Conservation (phyloP, 2,113 vertebrate species). For the Cygnus atratus region DNA sequence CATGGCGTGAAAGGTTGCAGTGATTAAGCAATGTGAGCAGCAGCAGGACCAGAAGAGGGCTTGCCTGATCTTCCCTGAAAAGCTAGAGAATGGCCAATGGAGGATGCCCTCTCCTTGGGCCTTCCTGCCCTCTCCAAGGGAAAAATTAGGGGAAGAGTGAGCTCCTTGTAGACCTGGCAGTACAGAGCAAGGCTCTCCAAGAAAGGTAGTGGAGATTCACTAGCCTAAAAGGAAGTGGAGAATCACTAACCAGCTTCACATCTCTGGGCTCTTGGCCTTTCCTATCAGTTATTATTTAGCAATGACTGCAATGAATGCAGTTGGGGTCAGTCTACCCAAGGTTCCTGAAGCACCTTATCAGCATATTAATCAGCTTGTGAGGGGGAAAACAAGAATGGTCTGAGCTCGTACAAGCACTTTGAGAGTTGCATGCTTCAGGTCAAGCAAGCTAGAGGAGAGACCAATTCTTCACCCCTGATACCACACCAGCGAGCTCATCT, state of each 20-base stretch:
- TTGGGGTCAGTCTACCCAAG: neutral
- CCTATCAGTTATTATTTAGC: neutral
- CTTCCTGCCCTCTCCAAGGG: neutral
- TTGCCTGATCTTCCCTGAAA: neutral
- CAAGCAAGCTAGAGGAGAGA: neutral
- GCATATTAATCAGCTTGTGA: slow-evolving; percentile 36
- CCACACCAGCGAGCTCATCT: neutral
- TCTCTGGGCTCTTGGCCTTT: neutral
- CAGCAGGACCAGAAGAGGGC: neutral
- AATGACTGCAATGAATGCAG: neutral
- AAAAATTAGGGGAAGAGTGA: neutral
- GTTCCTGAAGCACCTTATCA: slow-evolving; percentile 39
- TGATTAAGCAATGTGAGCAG: neutral
- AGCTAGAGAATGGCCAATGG: neutral
- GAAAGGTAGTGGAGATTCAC: neutral
- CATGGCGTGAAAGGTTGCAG: neutral
- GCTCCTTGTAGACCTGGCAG: neutral
- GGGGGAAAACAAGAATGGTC: neutral
- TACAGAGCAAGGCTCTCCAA: neutral
- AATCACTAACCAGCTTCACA: neutral
- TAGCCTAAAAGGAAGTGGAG: neutral
- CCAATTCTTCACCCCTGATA: slow-evolving; percentile 12
- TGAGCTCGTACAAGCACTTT: neutral
- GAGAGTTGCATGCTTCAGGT: neutral
- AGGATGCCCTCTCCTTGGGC: too few relatives aligned